Conservation (phyloP, 2,797 vertebrate genomes). For the Nyctibius grandis region DNA sequence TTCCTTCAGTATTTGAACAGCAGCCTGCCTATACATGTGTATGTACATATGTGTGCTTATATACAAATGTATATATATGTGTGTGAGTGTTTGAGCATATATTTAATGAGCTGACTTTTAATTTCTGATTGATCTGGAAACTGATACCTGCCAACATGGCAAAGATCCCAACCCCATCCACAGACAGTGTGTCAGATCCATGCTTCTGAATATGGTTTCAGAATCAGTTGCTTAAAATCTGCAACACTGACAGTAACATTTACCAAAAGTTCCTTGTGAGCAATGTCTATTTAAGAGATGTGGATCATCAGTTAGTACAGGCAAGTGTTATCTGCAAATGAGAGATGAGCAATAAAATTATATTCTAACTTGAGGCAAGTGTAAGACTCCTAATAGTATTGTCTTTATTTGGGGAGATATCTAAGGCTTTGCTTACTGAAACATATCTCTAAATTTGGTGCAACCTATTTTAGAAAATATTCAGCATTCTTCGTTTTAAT, state of each 20-base stretch:
- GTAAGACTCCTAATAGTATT: constrained; percentile 1
- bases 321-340: background rate
- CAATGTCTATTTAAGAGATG: background rate
- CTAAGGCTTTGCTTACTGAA: constrained; percentile 16
- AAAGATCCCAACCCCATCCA: background rate
- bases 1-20: background rate
- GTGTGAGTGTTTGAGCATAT: background rate
- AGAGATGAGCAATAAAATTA: background rate
- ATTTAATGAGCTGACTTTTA: background rate
- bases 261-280: background rate
- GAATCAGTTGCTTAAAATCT: background rate
- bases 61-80: rapidly evolving
- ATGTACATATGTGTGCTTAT: background rate
- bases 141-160: background rate
- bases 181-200: background rate
- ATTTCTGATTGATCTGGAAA: background rate
- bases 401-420: constrained; percentile 19
- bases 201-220: background rate
- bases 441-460: constrained; percentile 24
- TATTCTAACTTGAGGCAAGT: background rate
- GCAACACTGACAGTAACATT: background rate
- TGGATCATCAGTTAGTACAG: background rate
- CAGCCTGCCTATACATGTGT: background rate
- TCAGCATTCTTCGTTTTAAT: constrained; percentile 34
- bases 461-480: constrained; percentile 36